A percentile compares a stretch with the other conserved stretches of the same genome.
phyloP scores from a whole-genome alignment of 2,113 vertebrate genomes.

The Siphamia tubifer region DNA sequence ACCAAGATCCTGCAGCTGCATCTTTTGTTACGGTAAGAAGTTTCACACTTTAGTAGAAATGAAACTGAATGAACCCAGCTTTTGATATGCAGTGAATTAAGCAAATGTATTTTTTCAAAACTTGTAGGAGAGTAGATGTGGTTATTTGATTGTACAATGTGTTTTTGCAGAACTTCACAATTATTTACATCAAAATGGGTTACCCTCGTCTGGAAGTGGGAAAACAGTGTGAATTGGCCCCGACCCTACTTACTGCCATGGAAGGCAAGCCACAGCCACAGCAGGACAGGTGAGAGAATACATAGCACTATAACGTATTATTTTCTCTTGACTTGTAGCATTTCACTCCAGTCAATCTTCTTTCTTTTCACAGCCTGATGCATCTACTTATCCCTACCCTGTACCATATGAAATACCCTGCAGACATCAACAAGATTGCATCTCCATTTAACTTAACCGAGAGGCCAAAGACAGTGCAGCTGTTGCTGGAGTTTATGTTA shows the following conservation, averaged over 20 bases:
- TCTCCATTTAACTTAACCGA: conserved; percentile 93
- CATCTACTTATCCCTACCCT: conserved; percentile 97
- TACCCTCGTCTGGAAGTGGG: conserved; percentile 94
- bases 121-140: too few relatives aligned
- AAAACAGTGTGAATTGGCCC: conserved; percentile 96
- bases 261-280: conserved; percentile 97
- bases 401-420: conserved; percentile 96
- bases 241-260: conserved; percentile 97
- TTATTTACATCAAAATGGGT: conserved; percentile 99
- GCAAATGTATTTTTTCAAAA: neutral
- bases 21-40: conserved; percentile 93
- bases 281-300: conserved; percentile 89
- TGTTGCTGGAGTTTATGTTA: conserved; percentile 98
- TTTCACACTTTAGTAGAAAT: neutral
- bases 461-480: conserved; percentile 96
- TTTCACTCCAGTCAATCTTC: neutral
- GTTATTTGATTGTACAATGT: neutral
- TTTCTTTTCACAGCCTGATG: conserved; percentile 88
- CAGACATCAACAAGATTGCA: conserved; percentile 85
- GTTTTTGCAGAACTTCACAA: conserved; percentile 93
- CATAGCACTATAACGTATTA: neutral
- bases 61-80: too few relatives aligned
- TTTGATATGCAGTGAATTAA: neutral
- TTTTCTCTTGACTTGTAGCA: neutral
- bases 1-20: conserved; percentile 96